Evolutionary conservation across 2,888 invertebrate genomes (phyloP), one percentile per base, ranked within the genome.

Genomic region (Taenaris catops): DNA sequence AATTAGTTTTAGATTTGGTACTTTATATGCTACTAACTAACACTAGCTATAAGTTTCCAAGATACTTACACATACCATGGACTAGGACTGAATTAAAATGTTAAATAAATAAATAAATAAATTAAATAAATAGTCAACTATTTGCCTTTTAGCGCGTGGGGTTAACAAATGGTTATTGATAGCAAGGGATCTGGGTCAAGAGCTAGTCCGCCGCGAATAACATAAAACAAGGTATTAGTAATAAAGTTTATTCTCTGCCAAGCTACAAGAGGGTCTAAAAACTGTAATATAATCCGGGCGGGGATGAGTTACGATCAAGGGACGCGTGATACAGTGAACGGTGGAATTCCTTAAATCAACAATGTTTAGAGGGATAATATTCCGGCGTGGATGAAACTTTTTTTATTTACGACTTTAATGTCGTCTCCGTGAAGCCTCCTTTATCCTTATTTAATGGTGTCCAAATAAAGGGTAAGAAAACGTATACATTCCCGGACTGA

Each of bases 251-350:
- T 25, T 7, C 1, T 24, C 12, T 7, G 11, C n/a, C 12, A 2
- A 8, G 24, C 24, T 24, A 25, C 24, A n/a, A 12, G 4, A 12
- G 12, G 24, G 12, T 25, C 20, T 58, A 14, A 14, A 14, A 14
- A 14, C 3, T 36, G 57, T 67, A 68, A 67, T 70, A 70, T 63
- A 59, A 37, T 8, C 20, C 63, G 57, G 44, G 40, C 49, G 45
- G 52, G 53, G 58, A 62, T 70, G 67, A 71, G 66, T 71, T 68
- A 71, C 66, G 69, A 67, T 60, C 63, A 58, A 53, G 62, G 64
- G 65, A 63, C 65, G 58, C 57, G 66, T 65, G 62, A 64, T 63
- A 62, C 50, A 55, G 47, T 48, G 55, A 61, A 62, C 63, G 55
- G 49, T 55, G 59, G 64, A 65, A 69, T 69, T 68, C 63, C 68